Evolutionary conservation across 2,888 invertebrate species (phyloP).

Genomic region (Macrophya annulata): DNA sequence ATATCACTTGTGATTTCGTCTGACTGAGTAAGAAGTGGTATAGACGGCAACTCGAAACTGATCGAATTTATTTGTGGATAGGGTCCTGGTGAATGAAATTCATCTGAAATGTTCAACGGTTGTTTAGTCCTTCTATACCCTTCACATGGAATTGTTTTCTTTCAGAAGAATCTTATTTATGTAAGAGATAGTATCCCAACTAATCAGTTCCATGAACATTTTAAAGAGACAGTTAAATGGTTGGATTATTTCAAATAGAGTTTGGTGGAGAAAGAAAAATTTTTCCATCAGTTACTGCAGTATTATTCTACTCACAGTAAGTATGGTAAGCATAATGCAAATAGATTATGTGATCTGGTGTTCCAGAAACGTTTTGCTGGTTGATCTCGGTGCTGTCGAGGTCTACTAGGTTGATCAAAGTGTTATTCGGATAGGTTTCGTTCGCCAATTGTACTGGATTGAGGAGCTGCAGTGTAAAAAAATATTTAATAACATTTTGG

Average conservation of each 20-base stretch:
- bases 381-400: constrained; percentile 62
- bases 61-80: constrained; percentile 79
- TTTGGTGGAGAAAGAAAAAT: too few species aligned
- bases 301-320: constrained; percentile 62
- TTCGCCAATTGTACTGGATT: constrained; percentile 67
- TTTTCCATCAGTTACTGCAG: too few species aligned
- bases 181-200: neutral
- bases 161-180: too few species aligned
- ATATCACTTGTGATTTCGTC: constrained; percentile 68
- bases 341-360: constrained; percentile 68
- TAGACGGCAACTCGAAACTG: constrained; percentile 74
- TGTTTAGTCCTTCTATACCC: constrained; percentile 46
- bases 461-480: constrained; percentile 62
- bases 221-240: neutral
- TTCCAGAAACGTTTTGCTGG: constrained; percentile 60
- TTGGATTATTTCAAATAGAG: neutral
- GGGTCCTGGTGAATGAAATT: constrained; percentile 65
- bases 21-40: constrained; percentile 77
- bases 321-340: constrained; percentile 65
- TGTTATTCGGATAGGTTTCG: constrained; percentile 64
- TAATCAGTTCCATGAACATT: neutral
- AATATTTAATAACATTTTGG: neutral
- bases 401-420: constrained; percentile 64
- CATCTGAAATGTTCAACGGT: constrained; percentile 59
- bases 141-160: neutral